A percentile compares a stretch with the other conserved stretches of the same genome.
These are phyloP conservation scores for Proterorhinus semilunaris DNA, from an alignment of 2,113 vertebrate species.

Conservation along the genomic window DNA sequence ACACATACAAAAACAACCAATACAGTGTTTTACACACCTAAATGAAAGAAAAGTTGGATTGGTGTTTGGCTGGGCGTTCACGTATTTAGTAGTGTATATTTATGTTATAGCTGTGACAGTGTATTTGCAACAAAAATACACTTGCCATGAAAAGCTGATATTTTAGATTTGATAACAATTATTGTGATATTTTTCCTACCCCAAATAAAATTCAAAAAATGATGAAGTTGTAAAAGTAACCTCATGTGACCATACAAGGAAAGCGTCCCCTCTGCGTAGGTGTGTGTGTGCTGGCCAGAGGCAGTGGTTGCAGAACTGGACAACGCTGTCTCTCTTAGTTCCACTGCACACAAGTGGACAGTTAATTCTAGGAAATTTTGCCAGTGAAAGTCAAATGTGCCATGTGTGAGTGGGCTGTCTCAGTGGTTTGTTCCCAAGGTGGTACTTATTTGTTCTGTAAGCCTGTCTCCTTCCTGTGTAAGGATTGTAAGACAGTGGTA, in stretches of 20 bases:
- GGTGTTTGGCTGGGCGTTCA: conserved; percentile 33
- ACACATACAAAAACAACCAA: conserved; percentile 53
- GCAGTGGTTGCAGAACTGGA: conserved; percentile 62
- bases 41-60: conserved; percentile 24
- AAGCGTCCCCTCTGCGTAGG: conserved; percentile 61
- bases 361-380: conserved; percentile 59
- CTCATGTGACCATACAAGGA: conserved; percentile 48
- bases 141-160: not conserved
- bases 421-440: conserved; percentile 64
- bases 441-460: conserved; percentile 64
- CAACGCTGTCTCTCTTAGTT: conserved; percentile 64
- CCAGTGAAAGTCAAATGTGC: conserved; percentile 17
- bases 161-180: not conserved
- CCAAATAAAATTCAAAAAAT: not conserved
- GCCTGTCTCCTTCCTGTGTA: conserved; percentile 58
- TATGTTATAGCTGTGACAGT: conserved; percentile 24
- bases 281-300: conserved; percentile 56
- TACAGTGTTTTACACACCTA: conserved; percentile 36
- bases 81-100: conserved; percentile 43
- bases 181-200: not conserved
- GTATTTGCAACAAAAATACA: conserved; percentile 8
- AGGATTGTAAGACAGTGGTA: conserved; percentile 41
- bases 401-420: conserved; percentile 22
- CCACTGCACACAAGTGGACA: conserved; percentile 59
- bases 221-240: conserved; percentile 30